These are phyloP conservation scores for Apodemia hepburni DNA, from an alignment of 2,888 invertebrate species.

Conservation along the genomic window DNA sequence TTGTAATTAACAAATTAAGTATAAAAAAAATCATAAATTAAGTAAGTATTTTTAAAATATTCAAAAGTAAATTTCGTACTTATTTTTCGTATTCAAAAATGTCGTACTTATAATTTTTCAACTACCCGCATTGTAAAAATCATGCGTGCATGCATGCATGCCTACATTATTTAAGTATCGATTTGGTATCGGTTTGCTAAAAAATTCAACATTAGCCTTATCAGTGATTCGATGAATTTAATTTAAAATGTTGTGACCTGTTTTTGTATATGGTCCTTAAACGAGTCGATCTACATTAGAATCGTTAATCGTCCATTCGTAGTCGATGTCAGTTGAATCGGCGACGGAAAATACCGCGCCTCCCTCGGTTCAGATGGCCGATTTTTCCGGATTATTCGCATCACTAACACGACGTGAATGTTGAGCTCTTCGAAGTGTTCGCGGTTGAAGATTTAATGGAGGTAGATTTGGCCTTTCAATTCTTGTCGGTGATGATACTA, in stretches of 20 bases:
- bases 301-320: slow-evolving; percentile 62
- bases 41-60: no score
- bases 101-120: no score
- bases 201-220: background rate
- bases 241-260: background rate
- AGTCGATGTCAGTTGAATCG: slow-evolving; percentile 67
- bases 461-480: slow-evolving; percentile 91
- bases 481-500: slow-evolving; percentile 89
- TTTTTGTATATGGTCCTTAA: slow-evolving; percentile 41
- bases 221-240: background rate
- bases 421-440: slow-evolving; percentile 72
- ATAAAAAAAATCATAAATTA: no score
- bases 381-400: slow-evolving; percentile 66
- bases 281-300: slow-evolving; percentile 68
- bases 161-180: no score
- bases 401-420: slow-evolving; percentile 74
- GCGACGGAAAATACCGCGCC: slow-evolving; percentile 79
- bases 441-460: slow-evolving; percentile 84
- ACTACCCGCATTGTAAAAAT: no score
- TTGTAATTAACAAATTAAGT: no score
- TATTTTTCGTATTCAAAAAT: no score
- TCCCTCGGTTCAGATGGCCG: slow-evolving; percentile 76
- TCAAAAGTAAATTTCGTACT: no score
- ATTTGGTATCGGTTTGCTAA: background rate
- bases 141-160: no score